These are phyloP conservation scores for Sylvilagus bachmani DNA, from an alignment of 2,113 vertebrate species.

Conservation along the genomic window DNA sequence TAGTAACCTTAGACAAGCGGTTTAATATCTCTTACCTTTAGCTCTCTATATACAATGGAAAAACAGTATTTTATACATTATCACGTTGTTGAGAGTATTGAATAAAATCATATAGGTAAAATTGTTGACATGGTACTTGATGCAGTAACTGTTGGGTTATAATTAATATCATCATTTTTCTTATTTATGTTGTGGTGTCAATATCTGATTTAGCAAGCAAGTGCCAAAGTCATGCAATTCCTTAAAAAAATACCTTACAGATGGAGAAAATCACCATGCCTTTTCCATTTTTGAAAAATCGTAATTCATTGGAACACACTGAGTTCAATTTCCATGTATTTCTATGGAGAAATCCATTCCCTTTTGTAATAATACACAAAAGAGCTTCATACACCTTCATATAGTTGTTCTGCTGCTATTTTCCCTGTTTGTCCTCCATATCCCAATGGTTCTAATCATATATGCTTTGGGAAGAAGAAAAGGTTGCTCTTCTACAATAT, in stretches of 20 bases:
- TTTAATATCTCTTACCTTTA: background rate
- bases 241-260: background rate
- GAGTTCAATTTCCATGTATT: slow-evolving; percentile 17
- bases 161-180: slow-evolving; percentile 8
- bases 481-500: background rate
- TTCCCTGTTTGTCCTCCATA: background rate
- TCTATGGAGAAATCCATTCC: background rate
- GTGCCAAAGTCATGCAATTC: background rate
- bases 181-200: background rate
- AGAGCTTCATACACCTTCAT: background rate
- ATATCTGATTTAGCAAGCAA: background rate
- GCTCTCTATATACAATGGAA: background rate
- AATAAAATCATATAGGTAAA: background rate
- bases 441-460: background rate
- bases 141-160: background rate
- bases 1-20: background rate
- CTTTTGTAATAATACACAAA: background rate
- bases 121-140: background rate
- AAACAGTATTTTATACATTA: background rate
- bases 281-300: slow-evolving; percentile 47
- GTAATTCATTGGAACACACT: background rate
- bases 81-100: background rate
- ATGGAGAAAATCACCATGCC: background rate
- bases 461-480: background rate
- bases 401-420: background rate